phyloP scores from a whole-genome alignment of 2,113 vertebrate species.

The Girardinichthys multiradiatus region DNA sequence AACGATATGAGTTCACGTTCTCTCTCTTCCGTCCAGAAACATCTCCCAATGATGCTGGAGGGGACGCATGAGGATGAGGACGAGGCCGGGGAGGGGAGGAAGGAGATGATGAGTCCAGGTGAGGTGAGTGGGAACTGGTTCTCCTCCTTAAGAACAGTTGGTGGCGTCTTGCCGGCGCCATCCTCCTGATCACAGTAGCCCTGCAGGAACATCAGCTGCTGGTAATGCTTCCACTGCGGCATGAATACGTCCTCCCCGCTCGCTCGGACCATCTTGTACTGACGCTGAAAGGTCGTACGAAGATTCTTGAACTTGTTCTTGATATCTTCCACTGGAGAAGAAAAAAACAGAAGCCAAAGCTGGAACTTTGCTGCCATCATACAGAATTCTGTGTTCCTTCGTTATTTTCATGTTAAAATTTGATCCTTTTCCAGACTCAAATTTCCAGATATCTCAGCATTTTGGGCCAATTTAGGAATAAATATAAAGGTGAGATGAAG shows the following conservation, averaged over 20 bases:
- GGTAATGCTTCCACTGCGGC: constrained; percentile 70
- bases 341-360: neutral
- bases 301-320: constrained; percentile 73
- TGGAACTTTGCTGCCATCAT: too few relatives aligned
- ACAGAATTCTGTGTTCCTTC: too few relatives aligned
- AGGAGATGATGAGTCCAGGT: constrained; percentile 22
- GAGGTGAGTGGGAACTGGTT: neutral
- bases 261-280: constrained; percentile 59
- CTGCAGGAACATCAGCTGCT: constrained; percentile 69
- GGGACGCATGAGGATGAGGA: constrained; percentile 20
- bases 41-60: constrained; percentile 37
- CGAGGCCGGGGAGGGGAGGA: constrained; percentile 18
- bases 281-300: constrained; percentile 68
- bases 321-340: constrained; percentile 60
- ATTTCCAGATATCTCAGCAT: neutral
- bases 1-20: constrained; percentile 60
- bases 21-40: constrained; percentile 63
- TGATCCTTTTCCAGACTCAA: too few relatives aligned
- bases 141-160: constrained; percentile 18
- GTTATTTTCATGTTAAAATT: too few relatives aligned
- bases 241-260: constrained; percentile 32
- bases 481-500: too few relatives aligned
- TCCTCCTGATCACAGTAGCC: constrained; percentile 51
- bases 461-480: neutral
- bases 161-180: neutral